Evolutionary conservation across 2,113 vertebrate genomes (phyloP).

Genomic region (Sinocyclocheilus grahami): DNA sequence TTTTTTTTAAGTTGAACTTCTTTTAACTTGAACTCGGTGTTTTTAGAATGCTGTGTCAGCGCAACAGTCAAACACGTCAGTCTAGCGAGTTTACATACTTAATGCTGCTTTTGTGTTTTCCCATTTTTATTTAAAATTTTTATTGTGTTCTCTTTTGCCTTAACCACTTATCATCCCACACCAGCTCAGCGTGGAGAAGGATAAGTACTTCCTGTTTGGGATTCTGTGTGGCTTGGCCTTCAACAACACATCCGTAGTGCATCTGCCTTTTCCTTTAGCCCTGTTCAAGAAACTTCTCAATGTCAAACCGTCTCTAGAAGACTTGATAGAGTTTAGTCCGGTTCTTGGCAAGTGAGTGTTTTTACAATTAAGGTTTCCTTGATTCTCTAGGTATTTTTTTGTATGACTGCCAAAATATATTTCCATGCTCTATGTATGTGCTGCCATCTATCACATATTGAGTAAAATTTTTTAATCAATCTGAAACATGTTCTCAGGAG

Average conservation of each 20-base stretch:
- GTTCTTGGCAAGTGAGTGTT: conserved; percentile 25
- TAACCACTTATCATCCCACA: not conserved
- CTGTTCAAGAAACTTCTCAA: conserved; percentile 70
- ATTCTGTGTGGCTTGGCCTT: conserved; percentile 70
- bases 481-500: conserved; percentile 36
- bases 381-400: not conserved
- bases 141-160: too few relatives aligned
- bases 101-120: too few relatives aligned
- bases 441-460: not conserved
- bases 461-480: not conserved
- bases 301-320: conserved; percentile 57
- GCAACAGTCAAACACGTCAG: too few relatives aligned
- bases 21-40: too few relatives aligned
- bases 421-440: too few relatives aligned
- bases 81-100: too few relatives aligned
- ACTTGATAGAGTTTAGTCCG: conserved; percentile 65
- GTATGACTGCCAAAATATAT: too few relatives aligned
- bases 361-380: not conserved
- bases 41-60: too few relatives aligned
- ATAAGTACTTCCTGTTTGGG: conserved; percentile 78
- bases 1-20: too few relatives aligned
- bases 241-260: rapidly evolving
- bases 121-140: too few relatives aligned
- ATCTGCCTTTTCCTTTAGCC: conserved; percentile 64
- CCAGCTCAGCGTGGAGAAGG: conserved; percentile 63